Base-by-base conservation (phyloP, 2,113 vertebrate genomes). In the Nothocercus nigrocapillus region DNA sequence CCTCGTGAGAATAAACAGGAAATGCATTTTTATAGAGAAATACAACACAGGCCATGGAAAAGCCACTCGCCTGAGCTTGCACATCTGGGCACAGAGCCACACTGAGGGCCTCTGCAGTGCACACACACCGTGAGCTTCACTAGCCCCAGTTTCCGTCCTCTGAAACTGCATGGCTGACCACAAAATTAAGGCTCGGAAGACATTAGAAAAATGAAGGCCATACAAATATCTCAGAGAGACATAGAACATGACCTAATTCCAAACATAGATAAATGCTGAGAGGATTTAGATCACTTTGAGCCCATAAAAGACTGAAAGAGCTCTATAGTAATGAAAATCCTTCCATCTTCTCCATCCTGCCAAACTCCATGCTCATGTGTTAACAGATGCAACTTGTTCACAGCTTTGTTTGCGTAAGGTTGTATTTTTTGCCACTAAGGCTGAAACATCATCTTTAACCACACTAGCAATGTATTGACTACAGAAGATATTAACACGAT, bases 311-410 rank as follows among this genome's bases (percentile, higher is more conserved):
- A 94, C 69, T 40, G 44, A 88, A 97, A 91, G 72, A 28, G 77
- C 61, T 81, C 93, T 92, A 96, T 25, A 68, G 28, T 95, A 90
- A 95, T 84, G 81, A 94, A 97, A 95, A 95, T 84, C 90, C 79
- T 88, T 75, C 82, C 56, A 92, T 93, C 42, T 53, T 78, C 47
- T 68, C 51, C 85, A 66, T 68, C 64, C 40, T 81, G 82, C 51
- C 58, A 42, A 21, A 88, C 61, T 34, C 68, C 64, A 62, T 22
- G 51, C 49, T 79, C 87, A 74, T 89, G 89, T 82, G 94, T 80
- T 88, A 88, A 45, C 89, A 91, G 91, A 95, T 79, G 78, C 32
- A 75, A 51, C 51, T 81, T 53, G 85, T 3, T 59, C 30, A 24
- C 22, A 53, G 77, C 42, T 86, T 83, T 90, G 45, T 59, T 22